A percentile compares a stretch with the other conserved stretches of the same genome.
Conservation (phyloP, 2,888 invertebrate genomes). For the Caenorhabditis macrosperma region DNA sequence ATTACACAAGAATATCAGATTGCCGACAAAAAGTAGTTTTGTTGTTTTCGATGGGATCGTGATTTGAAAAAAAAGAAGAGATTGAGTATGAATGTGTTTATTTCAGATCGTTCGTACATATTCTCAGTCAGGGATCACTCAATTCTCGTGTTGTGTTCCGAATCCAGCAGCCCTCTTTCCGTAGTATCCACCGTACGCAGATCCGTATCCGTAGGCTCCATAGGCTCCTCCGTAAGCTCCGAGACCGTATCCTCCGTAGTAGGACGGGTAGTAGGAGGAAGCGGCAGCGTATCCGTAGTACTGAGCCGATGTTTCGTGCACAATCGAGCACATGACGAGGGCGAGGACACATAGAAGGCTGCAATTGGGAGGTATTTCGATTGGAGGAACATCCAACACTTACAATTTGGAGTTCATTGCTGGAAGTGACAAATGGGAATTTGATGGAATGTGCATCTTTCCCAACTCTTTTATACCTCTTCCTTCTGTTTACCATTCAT, state of each 20-base stretch:
- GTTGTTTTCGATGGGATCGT: too few species aligned
- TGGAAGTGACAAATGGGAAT: not conserved
- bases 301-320: slow-evolving; percentile 49
- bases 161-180: slow-evolving; percentile 57
- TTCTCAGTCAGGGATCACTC: too few species aligned
- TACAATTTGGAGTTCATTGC: slow-evolving; percentile 42
- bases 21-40: too few species aligned
- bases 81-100: too few species aligned
- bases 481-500: not conserved
- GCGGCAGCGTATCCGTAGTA: slow-evolving; percentile 48
- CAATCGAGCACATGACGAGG: slow-evolving; percentile 45
- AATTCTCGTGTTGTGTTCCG: too few species aligned
- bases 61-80: too few species aligned
- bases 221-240: slow-evolving; percentile 50
- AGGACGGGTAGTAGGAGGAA: slow-evolving; percentile 42
- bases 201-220: slow-evolving; percentile 47
- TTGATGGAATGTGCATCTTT: not conserved
- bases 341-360: slow-evolving; percentile 48
- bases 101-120: too few species aligned
- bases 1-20: too few species aligned
- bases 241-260: slow-evolving; percentile 45
- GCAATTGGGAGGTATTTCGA: not conserved
- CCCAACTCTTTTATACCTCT: not conserved
- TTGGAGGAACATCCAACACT: not conserved
- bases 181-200: slow-evolving; percentile 55